Conservation (phyloP, 2,888 invertebrate genomes). For the Amaurobius ferox region DNA sequence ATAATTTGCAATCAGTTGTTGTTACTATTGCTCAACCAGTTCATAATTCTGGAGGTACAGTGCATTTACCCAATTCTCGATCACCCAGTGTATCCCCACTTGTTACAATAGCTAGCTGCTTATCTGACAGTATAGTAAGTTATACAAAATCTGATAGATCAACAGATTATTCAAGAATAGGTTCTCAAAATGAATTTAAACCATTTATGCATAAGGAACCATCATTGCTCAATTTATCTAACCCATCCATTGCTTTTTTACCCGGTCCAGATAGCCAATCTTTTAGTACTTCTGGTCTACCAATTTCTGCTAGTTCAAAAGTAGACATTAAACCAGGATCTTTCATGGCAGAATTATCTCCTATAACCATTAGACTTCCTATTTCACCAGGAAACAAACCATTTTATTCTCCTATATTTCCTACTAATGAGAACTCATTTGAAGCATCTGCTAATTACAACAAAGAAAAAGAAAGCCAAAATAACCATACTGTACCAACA, state of each 20-base stretch:
- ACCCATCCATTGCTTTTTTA: constrained; percentile 23
- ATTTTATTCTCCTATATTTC: constrained; percentile 52
- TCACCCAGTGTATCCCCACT: constrained; percentile 29
- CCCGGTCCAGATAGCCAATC: constrained; percentile 42
- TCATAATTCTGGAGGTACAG: constrained; percentile 89
- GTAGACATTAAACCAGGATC: constrained; percentile 14
- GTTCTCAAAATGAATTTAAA: constrained; percentile 10
- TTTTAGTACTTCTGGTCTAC: neutral
- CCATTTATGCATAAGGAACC: constrained; percentile 11
- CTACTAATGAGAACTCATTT: constrained; percentile 19
- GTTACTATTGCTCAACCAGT: constrained; percentile 84
- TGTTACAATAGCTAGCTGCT: constrained; percentile 11
- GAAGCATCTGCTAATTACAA: neutral
- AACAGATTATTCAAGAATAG: constrained; percentile 1
- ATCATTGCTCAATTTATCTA: constrained; percentile 21
- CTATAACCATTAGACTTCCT: neutral
- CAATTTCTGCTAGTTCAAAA: neutral
- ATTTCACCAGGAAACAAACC: constrained; percentile 28
- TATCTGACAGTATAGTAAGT: constrained; percentile 33
- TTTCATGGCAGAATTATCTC: constrained; percentile 12
- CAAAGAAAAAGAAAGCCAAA: constrained; percentile 17
- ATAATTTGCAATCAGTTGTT: constrained; percentile 80
- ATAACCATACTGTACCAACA: constrained; percentile 50
- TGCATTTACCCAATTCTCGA: constrained; percentile 75
- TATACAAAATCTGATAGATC: constrained; percentile 15